Evolutionary conservation across 1,140 invertebrate genomes (phyloP).

Genomic region (Belonocnema kinseyi): DNA sequence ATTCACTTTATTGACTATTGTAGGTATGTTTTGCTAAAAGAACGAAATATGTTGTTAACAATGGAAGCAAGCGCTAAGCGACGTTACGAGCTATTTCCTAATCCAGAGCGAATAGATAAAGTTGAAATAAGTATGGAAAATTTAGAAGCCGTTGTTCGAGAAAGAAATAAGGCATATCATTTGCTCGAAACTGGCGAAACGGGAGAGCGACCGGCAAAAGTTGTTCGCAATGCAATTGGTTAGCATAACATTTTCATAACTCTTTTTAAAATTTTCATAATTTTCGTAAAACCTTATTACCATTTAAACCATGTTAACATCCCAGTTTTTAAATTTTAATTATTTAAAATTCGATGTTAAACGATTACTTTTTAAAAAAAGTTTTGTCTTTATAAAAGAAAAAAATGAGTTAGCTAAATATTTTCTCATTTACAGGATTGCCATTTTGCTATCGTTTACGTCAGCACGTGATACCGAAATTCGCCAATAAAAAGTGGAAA

Average conservation of each 20-base stretch:
- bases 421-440: conserved; percentile 60
- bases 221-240: conserved; percentile 79
- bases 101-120: conserved; percentile 96
- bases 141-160: conserved; percentile 92
- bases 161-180: conserved; percentile 94
- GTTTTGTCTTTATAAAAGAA: no score
- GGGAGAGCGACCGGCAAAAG: conserved; percentile 83
- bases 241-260: conserved; percentile 50
- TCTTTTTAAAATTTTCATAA: conserved; percentile 14
- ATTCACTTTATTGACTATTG: conserved; percentile 41
- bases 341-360: no score
- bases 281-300: no score
- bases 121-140: conserved; percentile 97
- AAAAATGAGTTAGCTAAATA: conserved; percentile 33
- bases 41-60: conserved; percentile 97
- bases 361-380: no score
- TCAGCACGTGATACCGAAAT: conserved; percentile 78
- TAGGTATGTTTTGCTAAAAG: conserved; percentile 95
- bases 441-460: conserved; percentile 63
- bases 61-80: conserved; percentile 92
- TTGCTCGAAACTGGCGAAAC: conserved; percentile 92
- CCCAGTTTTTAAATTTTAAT: no score
- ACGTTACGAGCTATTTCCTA: conserved; percentile 87
- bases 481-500: conserved; percentile 79
- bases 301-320: no score